Base-by-base conservation (phyloP, 53 echinoderm and acorn worm genomes). In the Apostichopus leukothele region DNA sequence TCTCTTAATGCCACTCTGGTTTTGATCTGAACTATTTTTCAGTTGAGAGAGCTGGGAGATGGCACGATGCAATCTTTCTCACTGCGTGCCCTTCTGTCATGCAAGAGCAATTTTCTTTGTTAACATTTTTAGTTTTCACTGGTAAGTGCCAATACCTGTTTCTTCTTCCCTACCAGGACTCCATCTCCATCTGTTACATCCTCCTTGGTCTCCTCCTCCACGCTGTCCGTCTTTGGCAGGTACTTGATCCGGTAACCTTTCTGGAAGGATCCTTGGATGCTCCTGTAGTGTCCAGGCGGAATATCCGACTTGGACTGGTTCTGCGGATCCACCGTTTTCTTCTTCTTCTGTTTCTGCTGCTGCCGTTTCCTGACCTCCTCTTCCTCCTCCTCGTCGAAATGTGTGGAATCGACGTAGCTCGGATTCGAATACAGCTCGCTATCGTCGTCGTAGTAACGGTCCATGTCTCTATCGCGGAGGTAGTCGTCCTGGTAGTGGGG, bases 261-360 rank as follows among this genome's bases (percentile, higher is more conserved):
- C 7, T 94, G 94, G 86, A 99, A 99, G 88, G 90, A 93, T 25
- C 99, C 99, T 84, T 95, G 94, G 88, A 99, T 94, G 73, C 94
- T 96, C 22, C 99, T 86, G 68, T 94, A 93, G 50, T 96, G 96
- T 10, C 99, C 99, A 1, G 96, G 94, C 9, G 99, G 99, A 66
- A 94, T 88, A 53, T 94, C 99, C 20, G 93, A 91, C 59, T 91
- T 93, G 9, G 91, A 86, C 52, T 89, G 88, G 60, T 60, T 83
- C 50, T 90, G 87, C 51, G 91, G 83, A 51, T 83, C 88, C 52
- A 60, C 88, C 86, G 86, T 86, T 74, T 93, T 93, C 52, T 83
- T 91, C 79, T 98, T 96, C 84, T 94, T 91, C 86, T 93, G 51
- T 25, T 89, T 67, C 73, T 94, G 93, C 74, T 90, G 91, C 75